Percentiles rank a stretch among this genome's conserved stretches.
Evolutionary conservation across 2,113 vertebrate genomes (phyloP).

Genomic region (Eubucco bourcierii): DNA sequence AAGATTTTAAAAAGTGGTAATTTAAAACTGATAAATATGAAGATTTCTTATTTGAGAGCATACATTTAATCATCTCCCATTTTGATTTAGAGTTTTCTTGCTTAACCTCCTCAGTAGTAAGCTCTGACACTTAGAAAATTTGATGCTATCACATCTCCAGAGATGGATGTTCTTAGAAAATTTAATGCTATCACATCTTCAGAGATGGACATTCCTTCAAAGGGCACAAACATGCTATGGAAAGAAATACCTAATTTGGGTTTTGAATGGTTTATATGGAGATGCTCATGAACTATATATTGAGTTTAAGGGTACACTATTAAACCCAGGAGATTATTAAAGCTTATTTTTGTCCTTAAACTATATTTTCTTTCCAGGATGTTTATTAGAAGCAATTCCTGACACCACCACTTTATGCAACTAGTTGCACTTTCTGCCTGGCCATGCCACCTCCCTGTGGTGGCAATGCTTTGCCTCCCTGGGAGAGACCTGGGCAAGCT

Average conservation of each 20-base stretch:
- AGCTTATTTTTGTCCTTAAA: background rate
- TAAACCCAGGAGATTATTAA: background rate
- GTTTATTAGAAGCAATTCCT: background rate
- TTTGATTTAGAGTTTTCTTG: background rate
- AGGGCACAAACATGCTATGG: background rate
- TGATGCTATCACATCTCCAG: background rate
- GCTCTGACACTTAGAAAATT: background rate
- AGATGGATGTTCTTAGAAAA: background rate
- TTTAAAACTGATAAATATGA: background rate
- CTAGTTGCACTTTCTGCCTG: background rate
- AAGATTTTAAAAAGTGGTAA: background rate
- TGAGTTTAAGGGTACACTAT: background rate
- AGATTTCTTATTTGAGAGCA: background rate
- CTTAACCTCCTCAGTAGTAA: background rate
- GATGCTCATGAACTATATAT: background rate
- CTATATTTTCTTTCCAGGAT: background rate
- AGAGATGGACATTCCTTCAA: background rate
- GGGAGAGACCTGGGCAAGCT: background rate
- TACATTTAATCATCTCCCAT: background rate
- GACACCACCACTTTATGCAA: background rate
- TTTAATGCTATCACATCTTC: background rate
- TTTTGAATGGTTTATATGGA: background rate
- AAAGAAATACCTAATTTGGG: background rate
- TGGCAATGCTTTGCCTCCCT: background rate
- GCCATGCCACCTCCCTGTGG: rapidly evolving